Base-by-base conservation (phyloP, 2,888 invertebrate species). In the Mimas tiliae region DNA sequence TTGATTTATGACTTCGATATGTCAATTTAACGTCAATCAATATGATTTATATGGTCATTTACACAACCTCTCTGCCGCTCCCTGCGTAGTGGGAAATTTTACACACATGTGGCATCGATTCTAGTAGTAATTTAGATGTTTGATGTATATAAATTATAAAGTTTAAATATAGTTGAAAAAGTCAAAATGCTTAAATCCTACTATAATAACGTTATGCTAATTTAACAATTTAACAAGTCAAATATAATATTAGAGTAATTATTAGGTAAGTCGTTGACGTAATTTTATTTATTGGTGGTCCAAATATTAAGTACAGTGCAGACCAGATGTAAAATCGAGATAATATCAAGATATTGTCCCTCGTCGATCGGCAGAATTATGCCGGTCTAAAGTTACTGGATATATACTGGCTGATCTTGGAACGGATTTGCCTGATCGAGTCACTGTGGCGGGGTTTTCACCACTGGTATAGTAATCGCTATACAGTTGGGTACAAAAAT, bases 1-100 rank as follows among this genome's bases (percentile, higher is more conserved):
- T 87, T 91, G 91, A 92, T 91, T 90, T 91, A 91, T 90, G 91
- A 85, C 88, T 83, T 88, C 85, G 87, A 91, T 90, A 87, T 89
- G 89, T 89, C 91, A 89, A 90, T 90, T 90, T 88, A 81, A 84
- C 85, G 91, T 91, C 89, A 91, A 82, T 87, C 88, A 78, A 75
- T 81, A 87, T 91, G 91, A 91, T 91, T 91, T 89, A 91, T 91
- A 86, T 83, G 88, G 85, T 85, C 86, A 89, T 88, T 84, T 83
- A 78, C 83, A 80, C 81, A 80, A 83, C 80, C 80, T 81, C 81
- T 79, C 75, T 72, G 74, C 67, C 83, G 79, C 80, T 81, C 81
- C 80, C 75, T 72, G 74, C 67, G 58, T 62, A 68, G 66, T 58
- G 47, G 58, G 21, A 21, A 67, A 65, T 62, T 64, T 16, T 19